phyloP scores from a whole-genome alignment of 2,888 invertebrate genomes.

The Baronia brevicornis region DNA sequence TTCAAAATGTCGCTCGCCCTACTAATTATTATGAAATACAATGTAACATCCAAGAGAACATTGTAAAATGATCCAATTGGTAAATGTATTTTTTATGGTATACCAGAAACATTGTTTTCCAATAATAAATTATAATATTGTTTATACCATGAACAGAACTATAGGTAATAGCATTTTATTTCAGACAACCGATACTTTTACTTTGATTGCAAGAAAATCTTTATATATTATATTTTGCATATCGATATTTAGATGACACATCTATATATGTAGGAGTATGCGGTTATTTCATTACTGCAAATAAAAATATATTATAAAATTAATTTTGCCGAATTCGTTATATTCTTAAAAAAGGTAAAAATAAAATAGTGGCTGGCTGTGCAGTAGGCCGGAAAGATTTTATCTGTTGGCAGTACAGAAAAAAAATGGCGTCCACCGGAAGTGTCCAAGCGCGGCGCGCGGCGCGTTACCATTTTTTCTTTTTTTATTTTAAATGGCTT shows the following conservation, averaged over 20 bases:
- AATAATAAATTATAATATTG: too few relatives aligned
- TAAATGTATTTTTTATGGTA: too few relatives aligned
- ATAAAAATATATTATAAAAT: constrained; percentile 23
- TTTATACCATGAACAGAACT: too few relatives aligned
- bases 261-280: too few relatives aligned
- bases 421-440: constrained; percentile 76
- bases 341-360: too few relatives aligned
- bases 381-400: constrained; percentile 76
- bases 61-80: constrained; percentile 13
- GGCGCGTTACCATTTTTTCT: constrained; percentile 71
- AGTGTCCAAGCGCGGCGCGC: constrained; percentile 72
- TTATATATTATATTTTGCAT: too few relatives aligned
- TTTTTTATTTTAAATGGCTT: constrained; percentile 76
- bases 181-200: too few relatives aligned
- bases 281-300: neutral
- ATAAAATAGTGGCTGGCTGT: constrained; percentile 62
- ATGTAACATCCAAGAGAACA: constrained; percentile 15
- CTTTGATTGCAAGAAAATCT: too few relatives aligned
- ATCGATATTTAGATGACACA: too few relatives aligned
- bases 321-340: constrained; percentile 60
- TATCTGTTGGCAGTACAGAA: constrained; percentile 76
- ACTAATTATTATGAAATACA: constrained; percentile 44
- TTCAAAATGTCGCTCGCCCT: constrained; percentile 61
- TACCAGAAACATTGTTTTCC: too few relatives aligned
- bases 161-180: too few relatives aligned